Base-by-base conservation (phyloP, 2,113 vertebrate genomes). In the Atlantisia rogersi region DNA sequence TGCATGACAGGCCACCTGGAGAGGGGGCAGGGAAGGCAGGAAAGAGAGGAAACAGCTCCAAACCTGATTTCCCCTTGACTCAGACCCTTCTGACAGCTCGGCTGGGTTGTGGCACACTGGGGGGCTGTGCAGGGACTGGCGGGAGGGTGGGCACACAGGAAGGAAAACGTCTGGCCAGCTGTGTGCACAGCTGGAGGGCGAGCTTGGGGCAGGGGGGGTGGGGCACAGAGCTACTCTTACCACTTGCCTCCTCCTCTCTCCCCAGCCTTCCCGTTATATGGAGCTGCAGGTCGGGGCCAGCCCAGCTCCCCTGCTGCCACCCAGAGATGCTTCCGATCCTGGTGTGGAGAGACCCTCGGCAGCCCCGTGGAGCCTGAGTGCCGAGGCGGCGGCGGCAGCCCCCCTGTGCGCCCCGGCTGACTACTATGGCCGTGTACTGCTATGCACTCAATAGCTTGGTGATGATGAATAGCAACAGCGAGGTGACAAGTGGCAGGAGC, bases 381-480 rank as follows among this genome's bases (percentile, higher is more conserved):
- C 80, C 39, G 67, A 96, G 95, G 89, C 46, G 63, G 86, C 86
- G 81, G 96, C 83, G 32, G 96, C 73, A 28, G 95, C 62, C 90
- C 87, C 82, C 82, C 87, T 80, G 97, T 96, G 94, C 92, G n/a
- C 94, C 86, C 71, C 73, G 75, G 90, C 97, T 95, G 92, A 95
- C 92, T 97, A 98, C 98, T 98, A 98, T 98, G 98, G 98, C 98
- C 63, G 95, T 98, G 97, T 98, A 97, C 95, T 98, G 98, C 98
- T 98, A 98, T 96, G 98, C 98, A 5, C 97, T 98, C 94, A 98
- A 98, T 94, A 98, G 98, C 97, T 97, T 98, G 97, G 98, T 98
- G 97, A 97, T 98, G 83, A 98, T 98, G 98, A 98, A 97, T 96
- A 98, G 98, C 96, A 97, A 97, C 98, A 91, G 98, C 79, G 48